Base-by-base conservation (phyloP, 2,113 vertebrate genomes). In the Furnarius figulus region DNA sequence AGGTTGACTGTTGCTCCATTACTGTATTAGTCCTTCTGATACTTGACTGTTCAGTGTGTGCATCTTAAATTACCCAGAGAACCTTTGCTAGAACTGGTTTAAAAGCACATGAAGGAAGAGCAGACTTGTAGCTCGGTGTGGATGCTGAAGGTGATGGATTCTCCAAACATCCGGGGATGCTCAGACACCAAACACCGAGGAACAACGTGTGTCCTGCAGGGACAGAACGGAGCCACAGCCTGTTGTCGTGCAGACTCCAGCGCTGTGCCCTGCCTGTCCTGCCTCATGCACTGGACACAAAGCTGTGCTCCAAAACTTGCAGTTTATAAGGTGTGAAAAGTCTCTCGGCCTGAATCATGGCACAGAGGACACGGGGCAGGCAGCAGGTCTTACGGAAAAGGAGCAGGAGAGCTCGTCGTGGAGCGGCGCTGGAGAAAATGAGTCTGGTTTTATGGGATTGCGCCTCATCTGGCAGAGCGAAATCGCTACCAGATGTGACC, bases 401-500 rank as follows among this genome's bases (percentile, higher is more conserved):
- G 66, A 58, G 66, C 63, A 13, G 61, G 68, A 78, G 65, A 63
- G 79, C 71, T 65, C 7, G 0, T 56, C 81, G 85, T 67, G 1
- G 37, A 42, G 77, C 65, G 22, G 87, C 47, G 5, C 86, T 62
- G 95, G 94, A 90, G 93, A 93, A 82, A 95, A 90, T 85, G 63
- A 95, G 79, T 28, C 82, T 3, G 52, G 58, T 62, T 96, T 93
- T 83, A 66, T 5, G 86, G 92, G 75, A 86, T 91, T 91, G 55
- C 1, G 10, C 77, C 82, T 96, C 97, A 94, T 97, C 92, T 96
- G 95, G 92, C 75, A 39, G 74, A 72, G 63, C 65, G 72, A 62
- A 95, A 97, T 96, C 70, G 89, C 91, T 96, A 72, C 95, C 97
- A 97, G 90, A 97, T 96, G 97, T 95, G 92, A 93, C 87, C 87